phyloP scores from a whole-genome alignment of 2,888 invertebrate species.

The Pyralis farinalis region DNA sequence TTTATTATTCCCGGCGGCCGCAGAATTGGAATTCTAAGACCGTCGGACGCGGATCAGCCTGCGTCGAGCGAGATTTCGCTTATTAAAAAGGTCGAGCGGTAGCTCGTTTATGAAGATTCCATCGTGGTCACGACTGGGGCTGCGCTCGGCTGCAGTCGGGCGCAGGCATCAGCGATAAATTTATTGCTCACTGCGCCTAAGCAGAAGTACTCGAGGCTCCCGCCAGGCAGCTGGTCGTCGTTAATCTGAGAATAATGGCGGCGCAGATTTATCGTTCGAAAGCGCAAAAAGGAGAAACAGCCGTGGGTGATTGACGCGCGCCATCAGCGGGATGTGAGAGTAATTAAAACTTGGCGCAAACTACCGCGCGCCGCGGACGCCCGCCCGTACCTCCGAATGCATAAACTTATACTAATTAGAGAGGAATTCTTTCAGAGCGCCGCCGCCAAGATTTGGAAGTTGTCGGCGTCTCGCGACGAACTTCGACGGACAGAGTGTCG shows the following conservation, averaged over 20 bases:
- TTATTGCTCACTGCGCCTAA: slow-evolving; percentile 43
- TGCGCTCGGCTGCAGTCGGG: slow-evolving; percentile 17
- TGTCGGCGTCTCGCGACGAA: slow-evolving; percentile 42
- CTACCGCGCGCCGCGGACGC: slow-evolving; percentile 32
- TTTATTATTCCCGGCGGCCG: slow-evolving; percentile 35
- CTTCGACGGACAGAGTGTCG: slow-evolving; percentile 63
- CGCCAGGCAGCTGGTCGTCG: slow-evolving; percentile 35
- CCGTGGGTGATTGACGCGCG: slow-evolving; percentile 45
- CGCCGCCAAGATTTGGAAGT: slow-evolving; percentile 70
- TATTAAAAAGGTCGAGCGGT: slow-evolving; percentile 35
- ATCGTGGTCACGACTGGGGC: slow-evolving; percentile 29
- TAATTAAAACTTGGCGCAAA: slow-evolving; percentile 69
- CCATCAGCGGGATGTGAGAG: slow-evolving; percentile 38
- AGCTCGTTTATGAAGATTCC: slow-evolving; percentile 35
- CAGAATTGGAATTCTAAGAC: slow-evolving; percentile 32
- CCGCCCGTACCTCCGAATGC: slow-evolving; percentile 50
- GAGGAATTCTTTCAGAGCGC: slow-evolving; percentile 68
- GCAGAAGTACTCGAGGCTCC: slow-evolving; percentile 46
- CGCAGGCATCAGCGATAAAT: slow-evolving; percentile 38
- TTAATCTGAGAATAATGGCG: slow-evolving; percentile 22
- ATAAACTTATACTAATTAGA: slow-evolving; percentile 78
- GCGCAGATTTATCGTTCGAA: slow-evolving; percentile 24
- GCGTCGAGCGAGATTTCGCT: slow-evolving; percentile 29
- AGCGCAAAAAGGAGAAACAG: slow-evolving; percentile 34
- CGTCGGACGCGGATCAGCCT: slow-evolving; percentile 20